Percentiles rank a stretch among this genome's conserved stretches.
Evolutionary conservation across 2,113 vertebrate genomes (phyloP).

Genomic region (Entosphenus tridentatus): DNA sequence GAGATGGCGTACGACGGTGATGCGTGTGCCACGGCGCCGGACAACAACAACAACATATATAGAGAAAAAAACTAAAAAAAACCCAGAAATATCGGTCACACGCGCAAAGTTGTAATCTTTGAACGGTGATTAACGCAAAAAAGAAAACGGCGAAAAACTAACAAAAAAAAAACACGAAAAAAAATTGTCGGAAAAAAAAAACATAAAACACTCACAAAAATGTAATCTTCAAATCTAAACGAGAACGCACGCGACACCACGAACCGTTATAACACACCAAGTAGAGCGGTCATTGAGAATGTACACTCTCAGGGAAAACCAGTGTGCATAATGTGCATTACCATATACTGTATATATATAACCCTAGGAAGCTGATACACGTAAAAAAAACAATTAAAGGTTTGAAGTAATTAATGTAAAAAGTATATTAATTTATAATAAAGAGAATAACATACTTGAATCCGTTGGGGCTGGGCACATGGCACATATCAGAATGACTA

Average conservation of each 20-base stretch:
- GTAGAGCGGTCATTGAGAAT: background rate
- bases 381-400: background rate
- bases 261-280: background rate
- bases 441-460: slow-evolving; percentile 1
- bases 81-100: no score
- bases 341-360: background rate
- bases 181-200: no score
- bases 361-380: background rate
- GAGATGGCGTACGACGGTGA: no score
- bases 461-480: background rate
- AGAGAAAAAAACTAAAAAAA: no score
- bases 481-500: background rate
- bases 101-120: no score
- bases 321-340: slow-evolving; percentile 3
- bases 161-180: no score
- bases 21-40: no score
- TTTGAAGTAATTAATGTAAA: slow-evolving; percentile 6
- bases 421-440: slow-evolving; percentile 5
- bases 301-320: slow-evolving; percentile 1
- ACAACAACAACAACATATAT: no score
- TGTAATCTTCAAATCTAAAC: background rate
- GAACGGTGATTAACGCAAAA: no score
- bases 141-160: no score
- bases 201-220: background rate
- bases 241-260: background rate